These are phyloP conservation scores for Spinibarbus caldwelli DNA, from an alignment of 2,797 vertebrate genomes.

Conservation along the genomic window DNA sequence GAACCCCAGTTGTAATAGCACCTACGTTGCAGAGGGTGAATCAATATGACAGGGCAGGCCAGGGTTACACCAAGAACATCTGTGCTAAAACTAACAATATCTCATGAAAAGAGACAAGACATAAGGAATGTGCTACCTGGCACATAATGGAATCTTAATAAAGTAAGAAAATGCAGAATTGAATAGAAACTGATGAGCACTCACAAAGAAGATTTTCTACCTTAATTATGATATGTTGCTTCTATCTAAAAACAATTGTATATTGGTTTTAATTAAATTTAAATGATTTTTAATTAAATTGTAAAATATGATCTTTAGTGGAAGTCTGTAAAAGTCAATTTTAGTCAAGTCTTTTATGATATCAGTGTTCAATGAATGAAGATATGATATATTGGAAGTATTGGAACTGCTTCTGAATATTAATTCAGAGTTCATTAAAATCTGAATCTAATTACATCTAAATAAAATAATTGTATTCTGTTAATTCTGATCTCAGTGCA, in stretches of 20 bases:
- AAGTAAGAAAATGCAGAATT: background rate
- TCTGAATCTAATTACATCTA: background rate
- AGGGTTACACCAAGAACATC: conserved; percentile 30
- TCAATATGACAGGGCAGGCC: conserved; percentile 50
- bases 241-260: background rate
- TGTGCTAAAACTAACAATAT: conserved; percentile 26
- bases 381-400: background rate
- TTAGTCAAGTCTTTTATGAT: too few relatives aligned
- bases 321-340: background rate
- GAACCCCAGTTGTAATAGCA: conserved; percentile 49
- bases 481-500: background rate
- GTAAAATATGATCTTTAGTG: background rate
- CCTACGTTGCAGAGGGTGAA: conserved; percentile 39
- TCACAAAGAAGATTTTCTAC: background rate
- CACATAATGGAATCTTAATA: background rate
- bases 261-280: background rate
- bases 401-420: background rate
- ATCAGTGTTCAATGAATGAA: background rate
- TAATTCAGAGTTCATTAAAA: background rate
- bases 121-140: background rate
- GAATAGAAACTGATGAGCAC: background rate
- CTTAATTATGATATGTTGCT: background rate
- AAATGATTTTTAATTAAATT: background rate
- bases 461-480: background rate
- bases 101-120: background rate